A percentile compares a stretch with the other conserved stretches of the same genome.
These are phyloP conservation scores for Nipponia nippon DNA, from an alignment of 2,113 vertebrate species.

Conservation along the genomic window DNA sequence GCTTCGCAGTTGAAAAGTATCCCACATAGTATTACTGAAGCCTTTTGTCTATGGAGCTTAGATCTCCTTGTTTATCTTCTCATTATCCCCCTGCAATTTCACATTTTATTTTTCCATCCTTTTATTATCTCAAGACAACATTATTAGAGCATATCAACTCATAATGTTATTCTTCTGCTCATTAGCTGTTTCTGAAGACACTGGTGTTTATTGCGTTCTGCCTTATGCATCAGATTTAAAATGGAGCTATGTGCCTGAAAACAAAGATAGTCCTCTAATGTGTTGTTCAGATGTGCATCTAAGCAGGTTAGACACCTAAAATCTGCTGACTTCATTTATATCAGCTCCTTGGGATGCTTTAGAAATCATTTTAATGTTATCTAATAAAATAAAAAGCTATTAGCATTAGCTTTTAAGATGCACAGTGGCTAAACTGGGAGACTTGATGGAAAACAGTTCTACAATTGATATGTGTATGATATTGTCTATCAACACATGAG, in stretches of 20 bases:
- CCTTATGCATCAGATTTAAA: background rate
- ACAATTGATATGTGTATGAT: accelerated
- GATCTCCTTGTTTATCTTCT: background rate
- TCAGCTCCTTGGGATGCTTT: background rate
- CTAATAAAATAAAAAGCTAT: background rate
- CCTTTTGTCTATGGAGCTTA: background rate
- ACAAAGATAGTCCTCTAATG: background rate
- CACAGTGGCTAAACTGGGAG: background rate
- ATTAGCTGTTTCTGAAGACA: background rate
- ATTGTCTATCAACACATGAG: background rate
- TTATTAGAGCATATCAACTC: background rate
- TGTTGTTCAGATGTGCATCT: background rate
- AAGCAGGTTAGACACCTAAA: background rate
- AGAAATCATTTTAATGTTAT: background rate
- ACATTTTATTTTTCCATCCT: background rate
- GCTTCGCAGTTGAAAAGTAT: background rate
- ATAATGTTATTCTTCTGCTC: background rate
- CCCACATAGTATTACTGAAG: background rate
- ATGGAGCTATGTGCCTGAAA: background rate
- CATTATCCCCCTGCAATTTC: background rate
- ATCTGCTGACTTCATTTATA: background rate
- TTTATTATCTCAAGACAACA: background rate
- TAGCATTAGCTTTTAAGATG: background rate
- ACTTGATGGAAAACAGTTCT: background rate
- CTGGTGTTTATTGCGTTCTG: background rate